Evolutionary conservation across 64 coral and sea anemone species (phyloP).

Genomic region (Astreopora myriophthalma): DNA sequence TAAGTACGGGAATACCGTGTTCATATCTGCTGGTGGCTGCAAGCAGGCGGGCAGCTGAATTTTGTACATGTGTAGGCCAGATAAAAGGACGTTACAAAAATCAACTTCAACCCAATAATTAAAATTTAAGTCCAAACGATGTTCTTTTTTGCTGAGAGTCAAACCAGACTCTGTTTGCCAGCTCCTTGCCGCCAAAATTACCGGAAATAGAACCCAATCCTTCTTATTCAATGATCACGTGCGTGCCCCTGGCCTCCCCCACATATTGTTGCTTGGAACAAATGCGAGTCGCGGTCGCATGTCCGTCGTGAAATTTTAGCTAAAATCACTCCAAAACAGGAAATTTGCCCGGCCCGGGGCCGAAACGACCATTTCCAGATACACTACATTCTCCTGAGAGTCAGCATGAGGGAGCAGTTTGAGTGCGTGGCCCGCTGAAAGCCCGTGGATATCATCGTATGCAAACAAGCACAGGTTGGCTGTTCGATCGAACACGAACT

Average conservation of each 20-base stretch:
- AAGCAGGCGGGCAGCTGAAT: too few relatives aligned
- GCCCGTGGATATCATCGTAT: constrained; percentile 79
- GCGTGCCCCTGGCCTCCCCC: constrained; percentile 78
- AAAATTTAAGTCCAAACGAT: too few relatives aligned
- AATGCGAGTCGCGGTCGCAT: constrained; percentile 99
- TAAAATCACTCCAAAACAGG: constrained; percentile 99
- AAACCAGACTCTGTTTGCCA: too few relatives aligned
- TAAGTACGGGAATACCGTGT: too few relatives aligned
- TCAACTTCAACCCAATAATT: too few relatives aligned
- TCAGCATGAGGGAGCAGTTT: constrained; percentile 78
- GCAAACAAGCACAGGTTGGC: constrained; percentile 87
- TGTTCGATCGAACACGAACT: constrained; percentile 71
- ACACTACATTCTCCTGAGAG: constrained; percentile 69
- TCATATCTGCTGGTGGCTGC: too few relatives aligned
- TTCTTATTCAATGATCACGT: constrained; percentile 65
- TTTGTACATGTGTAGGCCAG: too few relatives aligned
- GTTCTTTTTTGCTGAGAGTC: too few relatives aligned
- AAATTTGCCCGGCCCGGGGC: constrained; percentile 87
- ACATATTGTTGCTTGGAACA: constrained; percentile 99
- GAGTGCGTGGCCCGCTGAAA: constrained; percentile 67
- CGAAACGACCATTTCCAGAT: constrained; percentile 77
- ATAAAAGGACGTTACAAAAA: too few relatives aligned
- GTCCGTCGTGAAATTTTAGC: constrained; percentile 99
- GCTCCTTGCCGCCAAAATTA: constrained; percentile 30
- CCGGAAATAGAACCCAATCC: constrained; percentile 36